phyloP scores from a whole-genome alignment of 1,140 invertebrate species.

The Ceratina australensis region DNA sequence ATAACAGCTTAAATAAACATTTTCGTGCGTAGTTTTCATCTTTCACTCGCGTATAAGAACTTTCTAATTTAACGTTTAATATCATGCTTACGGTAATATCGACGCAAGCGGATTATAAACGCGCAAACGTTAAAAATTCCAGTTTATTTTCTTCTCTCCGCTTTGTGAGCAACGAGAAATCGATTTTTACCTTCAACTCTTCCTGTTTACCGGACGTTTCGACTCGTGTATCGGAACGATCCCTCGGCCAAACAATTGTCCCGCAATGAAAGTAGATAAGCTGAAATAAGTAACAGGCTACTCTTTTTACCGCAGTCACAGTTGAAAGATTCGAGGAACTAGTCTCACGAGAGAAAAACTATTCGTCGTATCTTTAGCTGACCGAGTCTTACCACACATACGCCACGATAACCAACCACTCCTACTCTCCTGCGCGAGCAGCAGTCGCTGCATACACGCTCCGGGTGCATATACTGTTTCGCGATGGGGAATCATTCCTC shows the following conservation, averaged over 20 bases:
- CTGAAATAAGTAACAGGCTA: neutral
- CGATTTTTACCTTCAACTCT: too few relatives aligned
- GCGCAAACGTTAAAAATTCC: too few relatives aligned
- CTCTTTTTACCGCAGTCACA: neutral
- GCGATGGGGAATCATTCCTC: constrained; percentile 48
- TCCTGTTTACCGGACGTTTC: too few relatives aligned
- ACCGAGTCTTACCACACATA: constrained; percentile 20
- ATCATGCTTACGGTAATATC: too few relatives aligned
- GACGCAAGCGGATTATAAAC: too few relatives aligned
- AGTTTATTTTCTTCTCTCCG: too few relatives aligned
- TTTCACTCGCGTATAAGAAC: too few relatives aligned
- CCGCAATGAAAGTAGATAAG: neutral
- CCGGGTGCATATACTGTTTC: constrained; percentile 44
- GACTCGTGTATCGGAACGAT: too few relatives aligned
- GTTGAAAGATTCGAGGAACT: constrained; percentile 23
- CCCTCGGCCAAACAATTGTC: neutral
- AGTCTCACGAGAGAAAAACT: neutral
- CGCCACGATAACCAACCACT: constrained; percentile 8
- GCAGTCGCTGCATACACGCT: neutral
- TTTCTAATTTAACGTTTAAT: too few relatives aligned
- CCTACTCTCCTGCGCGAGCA: neutral
- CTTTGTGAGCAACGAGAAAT: too few relatives aligned
- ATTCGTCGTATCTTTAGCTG: constrained; percentile 7
- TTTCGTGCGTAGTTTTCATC: too few relatives aligned
- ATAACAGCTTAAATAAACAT: too few relatives aligned